Conservation (phyloP, 2,797 vertebrate species). For the Gephyroberyx darwinii region DNA sequence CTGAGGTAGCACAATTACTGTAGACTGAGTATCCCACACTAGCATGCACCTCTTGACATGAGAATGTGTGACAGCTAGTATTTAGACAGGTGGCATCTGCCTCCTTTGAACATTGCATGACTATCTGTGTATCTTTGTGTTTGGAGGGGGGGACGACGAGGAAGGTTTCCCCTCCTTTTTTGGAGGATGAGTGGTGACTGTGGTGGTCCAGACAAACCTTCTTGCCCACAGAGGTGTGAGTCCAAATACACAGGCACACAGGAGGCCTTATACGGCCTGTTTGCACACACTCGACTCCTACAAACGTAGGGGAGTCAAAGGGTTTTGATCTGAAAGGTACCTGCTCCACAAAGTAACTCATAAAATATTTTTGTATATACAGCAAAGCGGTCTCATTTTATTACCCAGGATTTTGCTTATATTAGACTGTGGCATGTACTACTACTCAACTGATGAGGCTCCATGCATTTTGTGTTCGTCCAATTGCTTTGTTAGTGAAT, state of each 20-base stretch:
- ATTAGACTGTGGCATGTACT: background rate
- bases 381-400: slow-evolving; percentile 10
- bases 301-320: slow-evolving; percentile 28
- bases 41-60: too few species aligned
- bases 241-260: slow-evolving; percentile 50
- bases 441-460: background rate
- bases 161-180: slow-evolving; percentile 80
- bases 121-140: slow-evolving; percentile 54
- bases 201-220: slow-evolving; percentile 50
- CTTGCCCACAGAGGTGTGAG: slow-evolving; percentile 54
- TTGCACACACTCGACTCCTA: slow-evolving; percentile 48
- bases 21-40: background rate
- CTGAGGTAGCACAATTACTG: background rate
- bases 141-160: slow-evolving; percentile 34
- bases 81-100: background rate
- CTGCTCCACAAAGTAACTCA: slow-evolving; percentile 47
- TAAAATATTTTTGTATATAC: slow-evolving; percentile 48
- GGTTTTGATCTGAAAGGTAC: slow-evolving; percentile 38
- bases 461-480: background rate
- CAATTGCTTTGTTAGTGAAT: background rate
- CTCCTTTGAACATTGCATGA: slow-evolving; percentile 19
- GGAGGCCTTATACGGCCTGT: slow-evolving; percentile 70
- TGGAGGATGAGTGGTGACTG: slow-evolving; percentile 63
- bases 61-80: slow-evolving; percentile 1
- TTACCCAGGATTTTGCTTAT: slow-evolving; percentile 16